Evolutionary conservation across 2,888 invertebrate species (phyloP).

Genomic region (Rhagonycha lutea): DNA sequence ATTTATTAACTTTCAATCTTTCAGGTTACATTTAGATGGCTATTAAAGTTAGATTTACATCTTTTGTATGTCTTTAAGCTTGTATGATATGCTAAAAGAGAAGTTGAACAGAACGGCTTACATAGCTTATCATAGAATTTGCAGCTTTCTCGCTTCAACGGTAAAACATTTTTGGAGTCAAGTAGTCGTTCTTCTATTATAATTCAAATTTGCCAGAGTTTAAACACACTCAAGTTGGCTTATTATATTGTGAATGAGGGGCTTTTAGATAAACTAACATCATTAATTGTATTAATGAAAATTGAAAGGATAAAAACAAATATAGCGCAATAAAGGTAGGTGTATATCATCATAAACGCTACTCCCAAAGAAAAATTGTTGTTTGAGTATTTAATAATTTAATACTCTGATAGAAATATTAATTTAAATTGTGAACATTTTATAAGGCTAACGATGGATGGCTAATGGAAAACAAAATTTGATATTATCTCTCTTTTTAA

Average conservation of each 20-base stretch:
- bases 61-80: slow-evolving; percentile 38
- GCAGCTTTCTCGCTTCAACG: slow-evolving; percentile 43
- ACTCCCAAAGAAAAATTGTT: not conserved
- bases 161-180: slow-evolving; percentile 43
- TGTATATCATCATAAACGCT: not conserved
- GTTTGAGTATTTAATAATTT: not conserved
- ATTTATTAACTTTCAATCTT: slow-evolving; percentile 24
- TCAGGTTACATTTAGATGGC: slow-evolving; percentile 14
- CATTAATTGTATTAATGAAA: slow-evolving; percentile 29
- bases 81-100: slow-evolving; percentile 38
- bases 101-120: slow-evolving; percentile 43
- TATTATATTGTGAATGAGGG: slow-evolving; percentile 26
- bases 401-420: not conserved
- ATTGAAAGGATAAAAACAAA: not conserved
- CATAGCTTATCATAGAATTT: slow-evolving; percentile 46
- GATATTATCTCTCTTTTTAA: not conserved
- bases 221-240: slow-evolving; percentile 42
- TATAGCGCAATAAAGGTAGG: too few species aligned
- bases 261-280: slow-evolving; percentile 28
- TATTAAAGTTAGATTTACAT: slow-evolving; percentile 32
- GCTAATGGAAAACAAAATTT: not conserved
- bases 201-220: slow-evolving; percentile 47
- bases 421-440: not conserved
- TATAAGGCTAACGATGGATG: not conserved
- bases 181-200: slow-evolving; percentile 46